Conservation (phyloP, 2,797 vertebrate genomes). For the Prunella strophiata region DNA sequence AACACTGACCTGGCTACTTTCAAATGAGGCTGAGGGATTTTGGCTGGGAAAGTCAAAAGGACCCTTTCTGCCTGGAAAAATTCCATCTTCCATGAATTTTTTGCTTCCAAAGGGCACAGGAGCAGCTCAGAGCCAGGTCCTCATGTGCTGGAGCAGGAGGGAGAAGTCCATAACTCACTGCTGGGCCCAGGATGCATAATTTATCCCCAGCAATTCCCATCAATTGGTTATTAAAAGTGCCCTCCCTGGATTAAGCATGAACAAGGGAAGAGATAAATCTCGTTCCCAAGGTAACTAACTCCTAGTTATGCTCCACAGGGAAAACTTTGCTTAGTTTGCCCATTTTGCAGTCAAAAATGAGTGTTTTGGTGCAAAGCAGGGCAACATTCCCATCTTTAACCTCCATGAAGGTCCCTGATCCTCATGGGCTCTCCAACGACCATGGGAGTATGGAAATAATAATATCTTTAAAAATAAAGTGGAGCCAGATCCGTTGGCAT, state of each 20-base stretch:
- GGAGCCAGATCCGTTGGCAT: background rate
- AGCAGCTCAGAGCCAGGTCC: background rate
- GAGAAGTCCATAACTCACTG: conserved; percentile 72
- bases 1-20: rapidly evolving
- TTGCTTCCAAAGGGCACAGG: background rate
- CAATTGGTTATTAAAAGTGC: conserved; percentile 82
- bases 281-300: conserved; percentile 77
- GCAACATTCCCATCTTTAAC: background rate
- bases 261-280: conserved; percentile 71
- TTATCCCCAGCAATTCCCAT: conserved; percentile 78
- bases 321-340: conserved; percentile 28
- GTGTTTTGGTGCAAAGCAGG: background rate
- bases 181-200: conserved; percentile 74
- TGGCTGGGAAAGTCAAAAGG: background rate
- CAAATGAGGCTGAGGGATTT: background rate
- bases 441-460: background rate
- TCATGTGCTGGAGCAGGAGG: background rate
- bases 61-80: background rate
- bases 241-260: conserved; percentile 73
- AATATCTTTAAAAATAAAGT: background rate
- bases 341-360: background rate
- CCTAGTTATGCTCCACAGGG: background rate
- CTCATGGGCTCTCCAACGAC: background rate
- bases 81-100: background rate
- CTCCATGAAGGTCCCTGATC: background rate